A percentile compares a stretch with the other conserved stretches of the same genome.
phyloP scores from a whole-genome alignment of 1,140 invertebrate species.

The Xylocopa sonorina region DNA sequence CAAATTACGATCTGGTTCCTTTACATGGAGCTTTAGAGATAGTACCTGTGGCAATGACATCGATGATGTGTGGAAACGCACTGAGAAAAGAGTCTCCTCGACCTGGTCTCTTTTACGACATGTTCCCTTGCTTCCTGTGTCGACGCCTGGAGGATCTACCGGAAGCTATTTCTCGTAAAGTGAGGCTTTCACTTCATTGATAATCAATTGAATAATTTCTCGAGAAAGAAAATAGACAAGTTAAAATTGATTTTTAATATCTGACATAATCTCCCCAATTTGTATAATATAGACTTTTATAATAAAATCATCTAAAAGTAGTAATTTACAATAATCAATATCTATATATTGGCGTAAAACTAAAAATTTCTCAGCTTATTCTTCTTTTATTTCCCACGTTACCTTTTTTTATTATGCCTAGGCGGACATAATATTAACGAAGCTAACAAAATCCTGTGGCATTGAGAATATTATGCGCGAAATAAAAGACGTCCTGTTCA shows the following conservation, averaged over 20 bases:
- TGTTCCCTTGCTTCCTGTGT: background rate
- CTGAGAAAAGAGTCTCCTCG: background rate
- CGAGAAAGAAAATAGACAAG: no score
- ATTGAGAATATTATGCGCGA: constrained; percentile 8
- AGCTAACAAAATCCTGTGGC: background rate
- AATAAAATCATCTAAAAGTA: no score
- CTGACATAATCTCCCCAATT: no score
- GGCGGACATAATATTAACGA: constrained; percentile 12
- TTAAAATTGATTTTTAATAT: no score
- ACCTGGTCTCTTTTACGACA: constrained; percentile 13
- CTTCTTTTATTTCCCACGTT: no score
- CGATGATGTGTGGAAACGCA: background rate
- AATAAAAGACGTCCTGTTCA: background rate
- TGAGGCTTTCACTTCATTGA: background rate
- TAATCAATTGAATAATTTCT: no score
- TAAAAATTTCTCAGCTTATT: no score
- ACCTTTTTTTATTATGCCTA: background rate
- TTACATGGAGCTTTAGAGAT: constrained; percentile 25
- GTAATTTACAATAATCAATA: no score
- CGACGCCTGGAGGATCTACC: background rate
- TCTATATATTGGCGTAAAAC: no score
- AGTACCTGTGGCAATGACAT: background rate
- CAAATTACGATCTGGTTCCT: constrained; percentile 20
- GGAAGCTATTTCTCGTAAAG: background rate
- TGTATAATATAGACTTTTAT: no score